Evolutionary conservation across 2,888 invertebrate species (phyloP), one percentile per base, ranked within the genome.

Genomic region (Asteroscopus sphinx): DNA sequence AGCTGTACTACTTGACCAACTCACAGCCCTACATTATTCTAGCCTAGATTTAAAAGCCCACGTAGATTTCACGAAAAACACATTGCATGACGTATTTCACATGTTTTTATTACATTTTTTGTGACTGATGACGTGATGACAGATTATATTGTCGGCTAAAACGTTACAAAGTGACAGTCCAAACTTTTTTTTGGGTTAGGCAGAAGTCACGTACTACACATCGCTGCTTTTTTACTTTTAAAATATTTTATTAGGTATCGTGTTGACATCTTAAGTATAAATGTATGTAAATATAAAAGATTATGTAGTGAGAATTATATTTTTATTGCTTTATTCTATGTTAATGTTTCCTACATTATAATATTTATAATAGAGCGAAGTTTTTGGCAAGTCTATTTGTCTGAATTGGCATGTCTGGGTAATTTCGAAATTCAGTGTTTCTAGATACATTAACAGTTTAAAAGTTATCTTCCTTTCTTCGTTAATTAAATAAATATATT

Each of bases 101-200:
- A 51, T 32, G 42, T 55, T 47, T 67, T 53, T 70, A 58, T 47
- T 41, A 37, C 46, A 15, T 42, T 52, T 62, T 65, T 65, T 68
- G 49, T 67, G 44, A 41, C 62, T 47, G 71, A 73, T 71, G 57
- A 49, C 59, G 56, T 47, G 71, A 73, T 71, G 57, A 49, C 59
- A 58, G 64, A 69, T 69, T 55, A 62, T 36, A 53, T 35, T 58
- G 66, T 66, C 62, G 55, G 53, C 37, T 15, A 59, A 37, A 57
- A 52, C 26, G 33, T 32, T 33, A 58, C 56, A 64, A 44, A 68
- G 65, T 52, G 54, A 69, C 59, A 65, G 60, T 41, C 33, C 6
- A 30, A 59, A 36, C 13, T 57, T 62, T 68, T 64, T 67, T 67
- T 68, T 39, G 42, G 42, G 36, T 52, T 33, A 68, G 30, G 45